A percentile compares a stretch with the other conserved stretches of the same genome.
Evolutionary conservation across 2,797 vertebrate genomes (phyloP).

Genomic region (Sebastes paucispinis): DNA sequence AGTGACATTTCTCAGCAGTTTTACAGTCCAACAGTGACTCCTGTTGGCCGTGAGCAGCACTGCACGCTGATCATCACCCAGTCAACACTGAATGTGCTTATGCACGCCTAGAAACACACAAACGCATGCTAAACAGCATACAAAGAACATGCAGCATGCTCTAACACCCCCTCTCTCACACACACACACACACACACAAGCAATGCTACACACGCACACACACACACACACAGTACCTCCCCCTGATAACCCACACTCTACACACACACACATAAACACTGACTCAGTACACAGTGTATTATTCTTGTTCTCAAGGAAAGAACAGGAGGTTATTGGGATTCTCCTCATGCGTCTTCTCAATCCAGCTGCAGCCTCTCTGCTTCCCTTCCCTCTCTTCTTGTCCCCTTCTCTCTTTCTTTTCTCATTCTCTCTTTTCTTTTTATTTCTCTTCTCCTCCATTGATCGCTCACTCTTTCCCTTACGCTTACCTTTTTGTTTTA

Average conservation of each 20-base stretch:
- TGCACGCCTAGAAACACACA: slow-evolving; percentile 18
- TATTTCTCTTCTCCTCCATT: neutral
- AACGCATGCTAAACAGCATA: neutral
- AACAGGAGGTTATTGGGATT: slow-evolving; percentile 72
- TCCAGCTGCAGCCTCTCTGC: slow-evolving; percentile 58
- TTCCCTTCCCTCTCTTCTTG: slow-evolving; percentile 40
- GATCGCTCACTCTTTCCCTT: slow-evolving; percentile 7
- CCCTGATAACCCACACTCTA: slow-evolving; percentile 13
- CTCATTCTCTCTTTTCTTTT: slow-evolving; percentile 8
- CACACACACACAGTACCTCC: neutral
- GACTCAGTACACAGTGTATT: slow-evolving; percentile 53
- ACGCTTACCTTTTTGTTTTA: neutral
- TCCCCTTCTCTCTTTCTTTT: slow-evolving; percentile 25
- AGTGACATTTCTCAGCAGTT: neutral
- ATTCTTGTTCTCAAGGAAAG: slow-evolving; percentile 47
- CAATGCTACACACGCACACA: neutral
- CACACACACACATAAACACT: slow-evolving; percentile 15
- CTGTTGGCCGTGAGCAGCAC: slow-evolving; percentile 54
- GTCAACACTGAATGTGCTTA: slow-evolving; percentile 6
- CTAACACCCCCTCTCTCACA: neutral
- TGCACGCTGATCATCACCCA: slow-evolving; percentile 21
- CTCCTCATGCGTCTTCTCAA: slow-evolving; percentile 60
- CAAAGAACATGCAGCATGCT: neutral
- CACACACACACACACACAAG: neutral
- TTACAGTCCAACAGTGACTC: slow-evolving; percentile 66